phyloP scores from a whole-genome alignment of 2,888 invertebrate genomes.

The Ormia ochracea region DNA sequence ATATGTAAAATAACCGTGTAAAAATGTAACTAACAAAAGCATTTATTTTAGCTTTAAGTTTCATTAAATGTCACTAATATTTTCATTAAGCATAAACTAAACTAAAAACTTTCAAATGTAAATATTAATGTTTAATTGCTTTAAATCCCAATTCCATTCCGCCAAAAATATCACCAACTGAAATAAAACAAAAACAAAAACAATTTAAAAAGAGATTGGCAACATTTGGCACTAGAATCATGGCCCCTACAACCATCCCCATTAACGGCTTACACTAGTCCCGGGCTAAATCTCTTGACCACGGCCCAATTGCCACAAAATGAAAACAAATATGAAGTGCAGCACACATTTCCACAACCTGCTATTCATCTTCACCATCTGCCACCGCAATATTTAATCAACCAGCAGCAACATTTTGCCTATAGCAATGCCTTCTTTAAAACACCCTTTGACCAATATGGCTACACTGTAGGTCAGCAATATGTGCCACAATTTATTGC shows the following conservation, averaged over 20 bases:
- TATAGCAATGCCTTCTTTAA: constrained; percentile 60
- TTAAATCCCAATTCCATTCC: constrained; percentile 63
- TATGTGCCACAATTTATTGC: constrained; percentile 29
- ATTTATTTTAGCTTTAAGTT: background rate
- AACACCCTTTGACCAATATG: constrained; percentile 61
- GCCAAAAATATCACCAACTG: background rate
- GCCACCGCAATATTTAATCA: constrained; percentile 46
- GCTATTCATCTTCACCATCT: background rate
- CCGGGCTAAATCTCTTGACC: constrained; percentile 42
- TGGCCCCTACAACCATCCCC: constrained; percentile 69
- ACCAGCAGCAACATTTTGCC: constrained; percentile 37
- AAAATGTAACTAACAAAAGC: constrained; percentile 33
- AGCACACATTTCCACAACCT: background rate
- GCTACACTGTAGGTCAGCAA: constrained; percentile 28
- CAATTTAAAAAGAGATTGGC: constrained; percentile 67
- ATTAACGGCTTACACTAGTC: constrained; percentile 29
- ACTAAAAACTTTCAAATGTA: constrained; percentile 58
- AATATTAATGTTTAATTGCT: constrained; percentile 55
- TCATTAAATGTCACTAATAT: constrained; percentile 10
- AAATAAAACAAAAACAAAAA: constrained; percentile 2
- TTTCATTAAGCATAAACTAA: constrained; percentile 2
- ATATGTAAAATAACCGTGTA: constrained; percentile 10
- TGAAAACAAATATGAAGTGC: background rate
- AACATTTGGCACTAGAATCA: constrained; percentile 69
- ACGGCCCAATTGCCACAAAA: constrained; percentile 5